Conservation (phyloP, 2,113 vertebrate species). For the Speoplatyrhinus poulsoni region DNA sequence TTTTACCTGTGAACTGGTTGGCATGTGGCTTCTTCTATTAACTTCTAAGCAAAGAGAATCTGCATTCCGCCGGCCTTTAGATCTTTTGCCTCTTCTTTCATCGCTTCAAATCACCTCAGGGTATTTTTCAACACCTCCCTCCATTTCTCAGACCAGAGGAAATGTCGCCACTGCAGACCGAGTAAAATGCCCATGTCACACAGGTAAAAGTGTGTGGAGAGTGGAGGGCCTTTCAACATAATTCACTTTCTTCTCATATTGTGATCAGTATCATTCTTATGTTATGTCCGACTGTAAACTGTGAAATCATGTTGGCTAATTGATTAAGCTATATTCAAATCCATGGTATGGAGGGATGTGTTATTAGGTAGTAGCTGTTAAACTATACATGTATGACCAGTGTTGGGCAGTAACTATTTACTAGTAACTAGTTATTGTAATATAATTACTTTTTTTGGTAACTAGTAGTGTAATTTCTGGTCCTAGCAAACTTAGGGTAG, state of each 20-base stretch:
- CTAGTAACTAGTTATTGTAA: too few relatives aligned
- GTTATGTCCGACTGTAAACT: conserved; percentile 48
- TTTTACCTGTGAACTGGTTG: conserved; percentile 30
- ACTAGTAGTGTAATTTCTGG: too few relatives aligned
- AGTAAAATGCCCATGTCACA: conserved; percentile 54
- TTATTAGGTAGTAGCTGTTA: conserved; percentile 32
- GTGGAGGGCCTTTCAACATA: conserved; percentile 25
- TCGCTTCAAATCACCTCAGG: not conserved
- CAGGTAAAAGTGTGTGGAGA: conserved; percentile 35
- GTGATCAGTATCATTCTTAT: conserved; percentile 3
- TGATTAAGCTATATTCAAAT: conserved; percentile 28
- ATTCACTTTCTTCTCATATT: conserved; percentile 31
- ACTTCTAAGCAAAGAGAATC: conserved; percentile 66
- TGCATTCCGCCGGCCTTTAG: conserved; percentile 56
- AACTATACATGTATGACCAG: not conserved
- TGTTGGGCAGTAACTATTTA: too few relatives aligned
- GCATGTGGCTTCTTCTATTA: conserved; percentile 37
- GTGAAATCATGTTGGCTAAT: conserved; percentile 63
- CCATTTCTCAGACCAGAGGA: conserved; percentile 36
- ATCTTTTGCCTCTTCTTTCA: conserved; percentile 24
- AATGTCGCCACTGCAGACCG: conserved; percentile 30
- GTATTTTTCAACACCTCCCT: conserved; percentile 22
- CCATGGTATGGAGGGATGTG: conserved; percentile 14
- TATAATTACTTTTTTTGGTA: too few relatives aligned
- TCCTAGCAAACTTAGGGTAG: too few relatives aligned